phyloP scores from a whole-genome alignment of 2,888 invertebrate genomes.

The Lasius fuliginosus region DNA sequence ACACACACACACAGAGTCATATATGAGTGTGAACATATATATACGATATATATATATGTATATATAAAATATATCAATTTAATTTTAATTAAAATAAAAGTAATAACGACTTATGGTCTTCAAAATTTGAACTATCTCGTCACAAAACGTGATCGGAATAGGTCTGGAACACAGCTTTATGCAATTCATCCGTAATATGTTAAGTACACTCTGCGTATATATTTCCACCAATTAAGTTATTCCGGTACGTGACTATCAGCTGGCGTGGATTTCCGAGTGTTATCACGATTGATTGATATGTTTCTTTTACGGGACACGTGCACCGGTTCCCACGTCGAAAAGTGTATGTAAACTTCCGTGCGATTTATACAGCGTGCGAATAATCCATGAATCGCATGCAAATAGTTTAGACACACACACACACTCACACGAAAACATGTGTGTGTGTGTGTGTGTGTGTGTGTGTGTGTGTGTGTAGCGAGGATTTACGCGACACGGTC shows the following conservation, averaged over 20 bases:
- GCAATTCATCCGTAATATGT: not conserved
- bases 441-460: not conserved
- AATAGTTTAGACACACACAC: not conserved
- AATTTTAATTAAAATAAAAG: not conserved
- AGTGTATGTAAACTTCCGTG: conserved; percentile 23
- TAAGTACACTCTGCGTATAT: not conserved
- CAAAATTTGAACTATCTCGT: not conserved
- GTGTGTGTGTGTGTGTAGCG: not conserved
- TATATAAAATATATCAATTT: not conserved
- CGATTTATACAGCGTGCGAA: conserved; percentile 10
- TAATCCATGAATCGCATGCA: conserved; percentile 36
- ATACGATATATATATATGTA: not conserved
- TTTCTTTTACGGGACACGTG: conserved; percentile 43
- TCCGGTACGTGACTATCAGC: conserved; percentile 47
- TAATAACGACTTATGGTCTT: not conserved
- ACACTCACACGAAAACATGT: not conserved
- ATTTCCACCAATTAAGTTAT: conserved; percentile 36
- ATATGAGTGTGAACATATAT: too few species aligned
- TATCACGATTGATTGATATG: conserved; percentile 66
- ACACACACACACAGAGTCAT: not conserved
- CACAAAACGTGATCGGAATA: not conserved
- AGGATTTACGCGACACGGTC: not conserved
- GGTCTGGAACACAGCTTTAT: not conserved
- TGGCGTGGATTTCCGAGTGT: conserved; percentile 33
- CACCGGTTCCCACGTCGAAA: conserved; percentile 49